Evolutionary conservation across 2,888 invertebrate species (phyloP).

Genomic region (Coelinius sp.): DNA sequence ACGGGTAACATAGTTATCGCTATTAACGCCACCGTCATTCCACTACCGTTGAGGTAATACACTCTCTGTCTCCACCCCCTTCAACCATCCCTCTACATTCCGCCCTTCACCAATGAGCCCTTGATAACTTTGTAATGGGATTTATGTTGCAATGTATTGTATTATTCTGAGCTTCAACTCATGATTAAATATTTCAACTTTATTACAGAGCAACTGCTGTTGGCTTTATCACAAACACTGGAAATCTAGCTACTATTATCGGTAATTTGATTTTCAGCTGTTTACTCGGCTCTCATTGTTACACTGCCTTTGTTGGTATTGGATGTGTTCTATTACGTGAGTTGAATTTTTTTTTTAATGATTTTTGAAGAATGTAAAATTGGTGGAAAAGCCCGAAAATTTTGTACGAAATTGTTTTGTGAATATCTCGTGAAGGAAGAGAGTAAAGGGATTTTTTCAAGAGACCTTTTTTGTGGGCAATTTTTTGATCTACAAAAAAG

Average conservation of each 20-base stretch:
- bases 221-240: slow-evolving; percentile 57
- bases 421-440: too few relatives aligned
- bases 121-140: slow-evolving; percentile 25
- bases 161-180: not conserved
- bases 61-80: too few relatives aligned
- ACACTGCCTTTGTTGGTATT: slow-evolving; percentile 60
- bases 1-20: slow-evolving; percentile 62
- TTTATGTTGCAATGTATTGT: not conserved
- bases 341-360: slow-evolving; percentile 26
- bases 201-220: slow-evolving; percentile 56
- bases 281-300: slow-evolving; percentile 58
- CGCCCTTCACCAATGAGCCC: not conserved
- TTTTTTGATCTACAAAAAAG: too few relatives aligned
- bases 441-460: too few relatives aligned
- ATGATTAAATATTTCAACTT: not conserved
- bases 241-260: slow-evolving; percentile 61
- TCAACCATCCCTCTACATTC: not conserved
- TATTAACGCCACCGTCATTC: slow-evolving; percentile 62
- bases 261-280: slow-evolving; percentile 65
- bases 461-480: too few relatives aligned
- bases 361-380: not conserved
- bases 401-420: not conserved
- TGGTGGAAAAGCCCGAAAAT: not conserved
- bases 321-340: slow-evolving; percentile 59
- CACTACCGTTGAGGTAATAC: slow-evolving; percentile 63